phyloP scores from a whole-genome alignment of 2,113 vertebrate genomes.

The Mustela nigripes region DNA sequence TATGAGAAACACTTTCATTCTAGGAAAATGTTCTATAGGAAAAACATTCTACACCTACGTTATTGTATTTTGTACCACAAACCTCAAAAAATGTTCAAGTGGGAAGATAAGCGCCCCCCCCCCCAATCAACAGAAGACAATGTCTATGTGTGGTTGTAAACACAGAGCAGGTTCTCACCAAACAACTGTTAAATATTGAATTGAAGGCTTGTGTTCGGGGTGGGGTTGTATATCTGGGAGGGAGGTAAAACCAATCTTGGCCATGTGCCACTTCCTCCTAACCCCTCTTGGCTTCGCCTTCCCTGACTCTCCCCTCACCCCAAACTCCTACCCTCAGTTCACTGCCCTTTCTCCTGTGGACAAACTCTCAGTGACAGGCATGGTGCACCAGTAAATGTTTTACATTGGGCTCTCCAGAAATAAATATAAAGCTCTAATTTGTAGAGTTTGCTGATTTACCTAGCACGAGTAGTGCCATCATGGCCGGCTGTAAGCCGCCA shows the following conservation, averaged over 20 bases:
- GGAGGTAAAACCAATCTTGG: background rate
- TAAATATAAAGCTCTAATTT: background rate
- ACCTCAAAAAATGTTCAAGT: background rate
- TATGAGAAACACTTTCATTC: background rate
- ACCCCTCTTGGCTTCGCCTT: background rate
- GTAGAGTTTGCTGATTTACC: background rate
- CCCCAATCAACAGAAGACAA: background rate
- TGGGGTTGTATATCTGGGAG: background rate
- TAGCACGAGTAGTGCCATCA: background rate
- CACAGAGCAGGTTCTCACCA: background rate
- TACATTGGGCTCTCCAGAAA: conserved; percentile 3
- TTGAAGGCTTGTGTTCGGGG: background rate
- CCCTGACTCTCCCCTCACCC: no score
- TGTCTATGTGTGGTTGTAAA: background rate
- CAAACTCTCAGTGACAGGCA: background rate
- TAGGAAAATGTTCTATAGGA: background rate
- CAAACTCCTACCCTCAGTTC: background rate
- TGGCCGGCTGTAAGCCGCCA: background rate
- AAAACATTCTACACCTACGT: background rate
- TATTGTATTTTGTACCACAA: background rate
- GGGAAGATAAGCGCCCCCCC: background rate
- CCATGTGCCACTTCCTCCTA: background rate
- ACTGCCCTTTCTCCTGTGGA: background rate
- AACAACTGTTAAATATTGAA: background rate
- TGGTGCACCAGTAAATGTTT: background rate